Base-by-base conservation (phyloP, 2,888 invertebrate species). In the Dicycla oo region DNA sequence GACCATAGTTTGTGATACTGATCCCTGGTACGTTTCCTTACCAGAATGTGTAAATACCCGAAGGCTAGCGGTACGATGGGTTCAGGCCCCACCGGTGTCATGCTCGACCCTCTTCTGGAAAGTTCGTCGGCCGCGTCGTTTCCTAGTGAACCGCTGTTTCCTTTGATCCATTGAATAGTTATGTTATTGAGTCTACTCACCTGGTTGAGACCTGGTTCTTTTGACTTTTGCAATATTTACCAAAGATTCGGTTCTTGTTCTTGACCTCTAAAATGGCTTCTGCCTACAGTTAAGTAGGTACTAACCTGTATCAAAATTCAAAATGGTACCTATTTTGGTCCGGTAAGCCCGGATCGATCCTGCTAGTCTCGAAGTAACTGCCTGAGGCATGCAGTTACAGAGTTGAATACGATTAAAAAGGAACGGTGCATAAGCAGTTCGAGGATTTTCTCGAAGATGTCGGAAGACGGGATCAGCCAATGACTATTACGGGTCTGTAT, bases 301-400 rank as follows among this genome's bases (percentile, higher is more conserved):
- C 1, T 7, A 51, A 69, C 4, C 23, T 54, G n/a, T 40, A 54
- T 15, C 26, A n/a, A 53, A 53, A 53, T 72, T 63, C 5, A 75
- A 30, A 49, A 49, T 26, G 8, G n/a, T 38, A 45, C 43, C 34
- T 34, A 38, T 0, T 34, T 18, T 11, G 20, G 2, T 45, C 23
- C 18, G 18, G 45, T 49, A 30, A 26, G 11, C 26, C 45, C n/a
- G 34, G 23, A 54, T 47, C 23, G 23, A 67, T 47, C 8, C 2
- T 26, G 18, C 43, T 26, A 26, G 8, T 56, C 23, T n/a, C 15
- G 49, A 56, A 77, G 77, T 49, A 69, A 45, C 20, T 30, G 49
- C 60, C 49, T 23, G 5, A n/a, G 56, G 69, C 45, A 38, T 45
- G 54, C 56, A 30, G 51, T 51, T 61, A 43, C 43, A 26, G 47